Percentiles rank a stretch among this genome's conserved stretches.
Conservation (phyloP, 2,113 vertebrate species). For the Pteronura brasiliensis region DNA sequence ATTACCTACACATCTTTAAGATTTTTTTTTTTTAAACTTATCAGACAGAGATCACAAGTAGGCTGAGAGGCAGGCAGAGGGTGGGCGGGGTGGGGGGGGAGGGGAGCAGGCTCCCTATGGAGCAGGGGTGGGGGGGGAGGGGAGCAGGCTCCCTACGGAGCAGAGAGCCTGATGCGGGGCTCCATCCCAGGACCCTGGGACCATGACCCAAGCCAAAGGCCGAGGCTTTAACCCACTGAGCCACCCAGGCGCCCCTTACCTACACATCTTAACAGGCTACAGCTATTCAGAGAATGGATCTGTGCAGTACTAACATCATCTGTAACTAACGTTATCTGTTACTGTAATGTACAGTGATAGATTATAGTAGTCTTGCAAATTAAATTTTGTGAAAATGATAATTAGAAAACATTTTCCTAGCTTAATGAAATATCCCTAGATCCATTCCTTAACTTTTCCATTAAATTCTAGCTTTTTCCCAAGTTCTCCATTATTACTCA, state of each 20-base stretch:
- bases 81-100: too few species aligned
- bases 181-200: too few species aligned
- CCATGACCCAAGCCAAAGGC: too few species aligned
- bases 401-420: not conserved
- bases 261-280: not conserved
- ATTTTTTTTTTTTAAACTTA: too few species aligned
- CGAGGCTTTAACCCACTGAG: too few species aligned
- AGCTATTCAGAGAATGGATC: not conserved
- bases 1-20: not conserved
- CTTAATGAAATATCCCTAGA: not conserved
- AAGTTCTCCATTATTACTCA: conserved; percentile 13
- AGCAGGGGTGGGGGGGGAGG: too few species aligned
- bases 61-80: too few species aligned
- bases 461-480: not conserved
- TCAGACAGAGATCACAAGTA: too few species aligned
- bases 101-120: too few species aligned
- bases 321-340: not conserved
- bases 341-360: not conserved
- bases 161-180: too few species aligned
- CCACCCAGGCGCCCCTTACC: not conserved
- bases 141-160: too few species aligned
- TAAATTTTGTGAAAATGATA: not conserved
- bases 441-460: not conserved
- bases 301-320: not conserved
- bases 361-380: not conserved